Evolutionary conservation across 2,888 invertebrate genomes (phyloP).

Genomic region (Apodemia duryi): DNA sequence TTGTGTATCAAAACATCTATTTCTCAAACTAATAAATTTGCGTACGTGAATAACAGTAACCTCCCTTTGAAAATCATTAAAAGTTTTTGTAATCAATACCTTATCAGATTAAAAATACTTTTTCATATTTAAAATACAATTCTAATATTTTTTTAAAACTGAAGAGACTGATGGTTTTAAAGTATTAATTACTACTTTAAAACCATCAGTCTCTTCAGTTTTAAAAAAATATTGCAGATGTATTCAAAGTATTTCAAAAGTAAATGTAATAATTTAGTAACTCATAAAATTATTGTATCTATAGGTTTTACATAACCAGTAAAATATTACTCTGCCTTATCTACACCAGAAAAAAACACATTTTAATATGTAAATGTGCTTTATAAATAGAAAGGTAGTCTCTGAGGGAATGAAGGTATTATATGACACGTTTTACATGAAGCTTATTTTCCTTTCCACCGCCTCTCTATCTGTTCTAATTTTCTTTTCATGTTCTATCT

Average conservation of each 20-base stretch:
- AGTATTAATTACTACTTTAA: too few relatives aligned
- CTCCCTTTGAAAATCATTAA: too few relatives aligned
- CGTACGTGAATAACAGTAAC: too few relatives aligned
- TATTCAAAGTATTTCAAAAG: background rate
- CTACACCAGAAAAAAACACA: background rate
- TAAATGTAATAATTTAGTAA: background rate
- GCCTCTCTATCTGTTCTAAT: conserved; percentile 17
- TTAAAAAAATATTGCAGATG: background rate
- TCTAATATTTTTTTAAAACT: background rate
- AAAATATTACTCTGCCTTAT: background rate
- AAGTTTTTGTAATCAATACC: too few relatives aligned
- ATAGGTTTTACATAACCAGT: background rate
- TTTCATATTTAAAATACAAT: background rate
- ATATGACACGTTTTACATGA: conserved; percentile 7
- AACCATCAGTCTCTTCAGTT: too few relatives aligned
- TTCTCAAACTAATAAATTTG: too few relatives aligned
- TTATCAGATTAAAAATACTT: too few relatives aligned
- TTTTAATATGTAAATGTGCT: background rate
- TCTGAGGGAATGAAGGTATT: conserved; percentile 1
- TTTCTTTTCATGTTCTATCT: conserved; percentile 17
- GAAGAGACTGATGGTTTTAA: too few relatives aligned
- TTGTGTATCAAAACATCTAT: too few relatives aligned
- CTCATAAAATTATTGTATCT: background rate
- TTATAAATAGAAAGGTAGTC: conserved; percentile 15
- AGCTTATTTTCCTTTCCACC: conserved; percentile 12